phyloP scores from a whole-genome alignment of 2,888 invertebrate genomes.

The Trissolcus brochymenae region DNA sequence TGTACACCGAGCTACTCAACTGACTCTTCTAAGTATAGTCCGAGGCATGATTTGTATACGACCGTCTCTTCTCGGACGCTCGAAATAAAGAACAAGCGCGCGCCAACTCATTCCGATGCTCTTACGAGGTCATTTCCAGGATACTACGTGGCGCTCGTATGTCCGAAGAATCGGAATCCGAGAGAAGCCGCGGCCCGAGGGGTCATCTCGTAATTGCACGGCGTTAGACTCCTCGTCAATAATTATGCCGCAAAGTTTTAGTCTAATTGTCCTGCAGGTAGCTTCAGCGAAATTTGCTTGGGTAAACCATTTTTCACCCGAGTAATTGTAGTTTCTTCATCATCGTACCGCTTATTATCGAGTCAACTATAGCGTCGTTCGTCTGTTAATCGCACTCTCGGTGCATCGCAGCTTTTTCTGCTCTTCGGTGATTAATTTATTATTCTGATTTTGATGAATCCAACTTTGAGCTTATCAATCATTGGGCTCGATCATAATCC shows the following conservation, averaged over 20 bases:
- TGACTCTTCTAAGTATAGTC: constrained; percentile 65
- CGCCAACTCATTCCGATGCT: constrained; percentile 44
- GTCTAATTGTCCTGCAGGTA: constrained; percentile 67
- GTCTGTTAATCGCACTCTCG: background rate
- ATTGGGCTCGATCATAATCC: constrained; percentile 36
- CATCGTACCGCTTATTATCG: constrained; percentile 53
- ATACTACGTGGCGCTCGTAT: constrained; percentile 39
- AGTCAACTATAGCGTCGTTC: constrained; percentile 42
- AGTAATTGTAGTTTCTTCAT: constrained; percentile 69
- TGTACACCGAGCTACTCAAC: constrained; percentile 67
- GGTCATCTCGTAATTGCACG: constrained; percentile 63
- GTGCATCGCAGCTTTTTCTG: background rate
- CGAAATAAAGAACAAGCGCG: constrained; percentile 49
- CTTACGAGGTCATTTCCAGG: constrained; percentile 57
- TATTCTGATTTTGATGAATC: constrained; percentile 53
- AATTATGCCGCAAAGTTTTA: constrained; percentile 67
- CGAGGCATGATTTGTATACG: constrained; percentile 66
- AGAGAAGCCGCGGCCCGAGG: constrained; percentile 61
- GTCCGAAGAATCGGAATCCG: constrained; percentile 50
- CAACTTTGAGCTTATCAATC: constrained; percentile 37
- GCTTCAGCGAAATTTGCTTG: constrained; percentile 70
- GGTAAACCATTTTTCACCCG: constrained; percentile 74
- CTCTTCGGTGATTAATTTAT: constrained; percentile 52
- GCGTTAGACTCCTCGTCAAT: constrained; percentile 65
- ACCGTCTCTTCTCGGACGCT: constrained; percentile 47